phyloP scores from a whole-genome alignment of 2,113 vertebrate species.

The Cyanoderma ruficeps region DNA sequence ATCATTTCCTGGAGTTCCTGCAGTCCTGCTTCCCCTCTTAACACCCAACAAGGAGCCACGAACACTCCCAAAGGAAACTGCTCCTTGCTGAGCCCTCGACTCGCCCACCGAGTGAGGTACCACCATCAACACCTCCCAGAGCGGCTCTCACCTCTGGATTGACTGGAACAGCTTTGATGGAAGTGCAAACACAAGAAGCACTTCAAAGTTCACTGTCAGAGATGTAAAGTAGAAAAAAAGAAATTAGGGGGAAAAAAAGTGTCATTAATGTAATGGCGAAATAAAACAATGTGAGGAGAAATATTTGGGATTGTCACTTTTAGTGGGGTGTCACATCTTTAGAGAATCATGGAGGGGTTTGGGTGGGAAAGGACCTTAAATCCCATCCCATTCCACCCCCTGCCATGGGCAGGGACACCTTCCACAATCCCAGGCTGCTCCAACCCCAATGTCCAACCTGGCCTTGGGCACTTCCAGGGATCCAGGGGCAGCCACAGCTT shows the following conservation, averaged over 20 bases:
- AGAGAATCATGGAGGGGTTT: neutral
- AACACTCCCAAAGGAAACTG: neutral
- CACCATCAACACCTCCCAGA: neutral
- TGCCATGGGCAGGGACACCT: neutral
- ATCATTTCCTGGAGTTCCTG: neutral
- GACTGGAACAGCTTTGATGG: neutral
- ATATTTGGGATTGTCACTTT: neutral
- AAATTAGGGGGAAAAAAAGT: neutral
- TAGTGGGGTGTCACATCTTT: neutral
- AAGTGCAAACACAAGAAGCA: neutral
- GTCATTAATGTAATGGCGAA: rapidly evolving
- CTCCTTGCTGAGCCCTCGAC: neutral
- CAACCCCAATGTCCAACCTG: rapidly evolving
- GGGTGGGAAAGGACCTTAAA: neutral
- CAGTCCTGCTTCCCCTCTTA: neutral
- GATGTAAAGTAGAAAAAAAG: neutral
- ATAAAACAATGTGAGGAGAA: neutral
- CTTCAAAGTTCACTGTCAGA: neutral
- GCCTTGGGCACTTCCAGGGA: neutral
- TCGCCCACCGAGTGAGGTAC: rapidly evolving
- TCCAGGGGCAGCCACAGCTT: neutral
- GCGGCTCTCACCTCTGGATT: neutral
- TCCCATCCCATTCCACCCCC: rapidly evolving
- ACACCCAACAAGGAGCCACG: neutral
- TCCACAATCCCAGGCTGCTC: neutral